Conservation (phyloP, 1,140 invertebrate genomes). For the Onthophagus taurus region DNA sequence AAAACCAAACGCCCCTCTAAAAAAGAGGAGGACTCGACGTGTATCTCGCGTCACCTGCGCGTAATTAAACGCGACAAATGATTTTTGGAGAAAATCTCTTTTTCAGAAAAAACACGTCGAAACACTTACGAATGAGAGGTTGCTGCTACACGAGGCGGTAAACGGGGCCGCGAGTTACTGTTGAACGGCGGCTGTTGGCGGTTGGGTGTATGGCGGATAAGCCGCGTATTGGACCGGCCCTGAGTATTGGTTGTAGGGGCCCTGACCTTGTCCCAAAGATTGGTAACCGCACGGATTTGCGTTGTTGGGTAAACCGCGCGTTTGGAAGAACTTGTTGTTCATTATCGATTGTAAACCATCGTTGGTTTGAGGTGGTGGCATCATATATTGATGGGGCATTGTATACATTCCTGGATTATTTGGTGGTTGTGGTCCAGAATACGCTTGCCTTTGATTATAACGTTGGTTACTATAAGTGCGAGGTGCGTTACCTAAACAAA, state of each 20-base stretch:
- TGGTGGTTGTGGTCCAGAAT: slow-evolving; percentile 32
- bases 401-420: slow-evolving; percentile 42
- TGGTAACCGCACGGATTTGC: slow-evolving; percentile 50
- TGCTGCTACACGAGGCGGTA: no score
- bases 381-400: slow-evolving; percentile 42
- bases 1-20: no score
- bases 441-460: slow-evolving; percentile 33
- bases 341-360: slow-evolving; percentile 48
- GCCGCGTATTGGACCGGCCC: slow-evolving; percentile 26
- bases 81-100: no score
- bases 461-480: slow-evolving; percentile 33
- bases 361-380: slow-evolving; percentile 38
- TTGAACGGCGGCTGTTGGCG: slow-evolving; percentile 35
- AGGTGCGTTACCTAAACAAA: slow-evolving; percentile 33
- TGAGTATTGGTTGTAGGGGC: slow-evolving; percentile 40
- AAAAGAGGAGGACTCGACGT: no score
- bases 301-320: slow-evolving; percentile 42
- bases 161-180: slow-evolving; percentile 29
- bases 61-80: no score
- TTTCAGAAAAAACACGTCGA: no score
- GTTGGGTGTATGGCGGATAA: slow-evolving; percentile 43
- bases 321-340: slow-evolving; percentile 55
- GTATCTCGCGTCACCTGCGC: no score
- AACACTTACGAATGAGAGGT: no score
- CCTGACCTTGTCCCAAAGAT: slow-evolving; percentile 45